Evolutionary conservation across 2,113 vertebrate genomes (phyloP), one percentile per base, ranked within the genome.

Genomic region (Pagrus major): DNA sequence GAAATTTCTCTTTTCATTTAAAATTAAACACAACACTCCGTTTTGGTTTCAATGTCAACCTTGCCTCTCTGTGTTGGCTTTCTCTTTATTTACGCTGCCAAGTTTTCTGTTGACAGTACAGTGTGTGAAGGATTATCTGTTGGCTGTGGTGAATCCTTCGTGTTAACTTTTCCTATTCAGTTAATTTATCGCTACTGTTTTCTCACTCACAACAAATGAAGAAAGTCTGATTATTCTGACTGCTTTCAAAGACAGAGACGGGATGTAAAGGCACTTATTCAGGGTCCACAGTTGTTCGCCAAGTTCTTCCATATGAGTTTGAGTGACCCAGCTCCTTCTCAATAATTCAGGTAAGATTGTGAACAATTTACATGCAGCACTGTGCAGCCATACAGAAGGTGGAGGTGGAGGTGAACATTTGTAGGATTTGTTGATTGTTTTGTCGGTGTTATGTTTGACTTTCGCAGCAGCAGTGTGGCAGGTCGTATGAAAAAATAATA

Each of bases 1-100:
- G 47, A 80, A 33, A 78, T 39, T 47, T 66, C 51, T 71, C 52
- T 27, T 76, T 74, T 73, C 44, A 73, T 76, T 85, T 56, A 65
- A 89, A 83, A 82, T 78, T 16, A 42, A 83, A 76, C n/a, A 54
- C 55, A 51, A 27, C 54, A 42, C 9, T 51, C 10, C n/a, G 1
- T 46, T 71, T 52, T 78, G 29, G 49, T 37, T 71, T 76, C 46
- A 37, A 9, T 42, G 39, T 54, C 55, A 68, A 5, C 68, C 9
- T 31, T 9, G 20, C 35, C 37, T 29, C 56, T 27, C 18, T 46
- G 51, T 8, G 12, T 11, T 61, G 10, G 37, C 11, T 58, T 29
- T 79, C 14, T 66, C 31, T 27, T n/a, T 46, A 35, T 21, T 58
- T 15, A 35, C 27, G 49, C 60, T 49, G 55, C 42, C 23, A 42